Percentiles rank a stretch among this genome's conserved stretches.
These are phyloP conservation scores for Chrysina gloriosa DNA, from an alignment of 2,888 invertebrate species.

Conservation along the genomic window DNA sequence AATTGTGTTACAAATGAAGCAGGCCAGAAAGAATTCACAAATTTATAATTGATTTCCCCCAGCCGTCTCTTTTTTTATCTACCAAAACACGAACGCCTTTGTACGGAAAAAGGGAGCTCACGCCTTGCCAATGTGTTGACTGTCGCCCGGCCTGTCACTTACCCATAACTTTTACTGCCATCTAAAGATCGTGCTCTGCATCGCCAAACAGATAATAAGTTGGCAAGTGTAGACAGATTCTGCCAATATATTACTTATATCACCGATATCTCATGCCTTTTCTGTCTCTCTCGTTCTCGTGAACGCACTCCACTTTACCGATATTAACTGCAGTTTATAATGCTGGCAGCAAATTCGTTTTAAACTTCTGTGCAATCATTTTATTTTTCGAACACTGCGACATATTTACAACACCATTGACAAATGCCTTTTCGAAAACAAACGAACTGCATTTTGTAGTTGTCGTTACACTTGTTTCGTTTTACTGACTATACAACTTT, in stretches of 20 bases:
- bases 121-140: conserved; percentile 56
- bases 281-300: conserved; percentile 19
- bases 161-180: conserved; percentile 56
- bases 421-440: conserved; percentile 26
- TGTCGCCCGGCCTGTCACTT: conserved; percentile 56
- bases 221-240: conserved; percentile 52
- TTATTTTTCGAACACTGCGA: conserved; percentile 35
- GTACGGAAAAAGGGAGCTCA: conserved; percentile 3
- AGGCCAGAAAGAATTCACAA: neutral
- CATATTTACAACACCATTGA: conserved; percentile 34
- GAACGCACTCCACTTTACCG: neutral
- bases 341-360: conserved; percentile 27
- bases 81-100: conserved; percentile 1
- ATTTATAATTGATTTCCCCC: conserved; percentile 25
- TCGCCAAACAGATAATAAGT: conserved; percentile 57
- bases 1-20: too few relatives aligned
- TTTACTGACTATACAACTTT: neutral
- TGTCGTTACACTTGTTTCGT: neutral
- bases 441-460: conserved; percentile 17
- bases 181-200: conserved; percentile 55
- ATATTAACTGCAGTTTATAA: conserved; percentile 22
- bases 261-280: conserved; percentile 50
- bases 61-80: conserved; percentile 18
- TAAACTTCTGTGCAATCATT: conserved; percentile 23
- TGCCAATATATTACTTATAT: conserved; percentile 54